Evolutionary conservation across 2,113 vertebrate genomes (phyloP).

Genomic region (Boulengeromyrus knoepffleri): DNA sequence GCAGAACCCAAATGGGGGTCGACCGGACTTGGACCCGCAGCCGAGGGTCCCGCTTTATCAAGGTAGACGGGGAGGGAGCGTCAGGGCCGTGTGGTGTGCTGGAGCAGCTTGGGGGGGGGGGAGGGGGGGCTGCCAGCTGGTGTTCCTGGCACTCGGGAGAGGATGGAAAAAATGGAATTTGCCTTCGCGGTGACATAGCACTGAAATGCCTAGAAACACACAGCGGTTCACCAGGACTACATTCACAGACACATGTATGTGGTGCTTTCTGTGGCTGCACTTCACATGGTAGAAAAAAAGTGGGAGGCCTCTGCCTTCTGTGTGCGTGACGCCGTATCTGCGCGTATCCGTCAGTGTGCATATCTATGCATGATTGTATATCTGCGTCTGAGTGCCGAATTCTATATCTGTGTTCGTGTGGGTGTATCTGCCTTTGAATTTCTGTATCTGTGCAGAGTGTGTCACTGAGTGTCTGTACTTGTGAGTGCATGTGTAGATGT

Average conservation of each 20-base stretch:
- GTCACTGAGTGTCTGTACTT: conserved; percentile 26
- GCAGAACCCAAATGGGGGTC: background rate
- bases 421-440: conserved; percentile 22
- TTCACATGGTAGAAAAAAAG: background rate
- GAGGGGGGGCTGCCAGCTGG: background rate
- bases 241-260: background rate
- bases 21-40: background rate
- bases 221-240: background rate
- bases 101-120: background rate
- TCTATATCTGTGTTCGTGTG: conserved; percentile 49
- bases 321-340: background rate
- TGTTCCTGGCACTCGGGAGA: background rate
- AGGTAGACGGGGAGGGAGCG: background rate
- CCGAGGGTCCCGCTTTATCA: background rate
- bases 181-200: background rate
- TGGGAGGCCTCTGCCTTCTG: background rate
- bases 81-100: background rate
- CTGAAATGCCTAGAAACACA: background rate
- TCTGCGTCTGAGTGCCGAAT: background rate
- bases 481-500: background rate
- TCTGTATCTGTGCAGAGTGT: conserved; percentile 24
- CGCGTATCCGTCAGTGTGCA: background rate
- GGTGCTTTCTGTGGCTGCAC: background rate
- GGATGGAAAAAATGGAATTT: background rate
- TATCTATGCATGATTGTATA: background rate